phyloP scores from a whole-genome alignment of 2,888 invertebrate species.

The Acanthoscelides obtectus region DNA sequence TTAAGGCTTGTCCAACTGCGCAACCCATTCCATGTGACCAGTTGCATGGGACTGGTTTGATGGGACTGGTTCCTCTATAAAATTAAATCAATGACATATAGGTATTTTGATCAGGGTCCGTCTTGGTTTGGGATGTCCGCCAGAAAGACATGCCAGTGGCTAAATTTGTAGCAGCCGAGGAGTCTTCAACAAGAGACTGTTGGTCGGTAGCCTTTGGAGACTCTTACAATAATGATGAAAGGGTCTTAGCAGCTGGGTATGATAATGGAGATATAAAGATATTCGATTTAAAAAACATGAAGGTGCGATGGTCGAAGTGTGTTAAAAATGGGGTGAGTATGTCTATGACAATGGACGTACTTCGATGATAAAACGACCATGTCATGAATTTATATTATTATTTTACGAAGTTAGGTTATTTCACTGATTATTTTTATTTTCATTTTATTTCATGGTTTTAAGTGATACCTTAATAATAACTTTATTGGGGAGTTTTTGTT shows the following conservation, averaged over 20 bases:
- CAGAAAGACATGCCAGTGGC: slow-evolving; percentile 87
- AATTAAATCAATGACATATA: slow-evolving; percentile 1
- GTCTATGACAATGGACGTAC: too few relatives aligned
- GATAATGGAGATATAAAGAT: slow-evolving; percentile 96
- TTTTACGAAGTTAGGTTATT: too few relatives aligned
- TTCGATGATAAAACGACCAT: too few relatives aligned
- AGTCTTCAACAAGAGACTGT: slow-evolving; percentile 76
- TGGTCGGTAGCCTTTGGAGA: slow-evolving; percentile 93
- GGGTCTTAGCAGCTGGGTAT: slow-evolving; percentile 86
- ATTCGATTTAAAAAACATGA: slow-evolving; percentile 83
- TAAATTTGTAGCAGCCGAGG: slow-evolving; percentile 73
- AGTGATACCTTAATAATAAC: too few relatives aligned
- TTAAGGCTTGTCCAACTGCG: too few relatives aligned
- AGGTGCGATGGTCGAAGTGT: slow-evolving; percentile 85
- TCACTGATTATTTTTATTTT: too few relatives aligned
- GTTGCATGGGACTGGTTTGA: too few relatives aligned
- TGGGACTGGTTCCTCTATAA: not conserved
- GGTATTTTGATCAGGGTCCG: slow-evolving; percentile 11
- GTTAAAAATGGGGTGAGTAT: slow-evolving; percentile 83
- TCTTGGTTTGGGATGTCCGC: slow-evolving; percentile 87
- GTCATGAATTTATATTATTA: too few relatives aligned
- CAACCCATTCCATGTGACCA: too few relatives aligned
- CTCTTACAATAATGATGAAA: slow-evolving; percentile 80
- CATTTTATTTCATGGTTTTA: too few relatives aligned
- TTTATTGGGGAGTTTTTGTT: too few relatives aligned